Conservation (phyloP, 2,797 vertebrate genomes). For the Intellagama lesueurii region DNA sequence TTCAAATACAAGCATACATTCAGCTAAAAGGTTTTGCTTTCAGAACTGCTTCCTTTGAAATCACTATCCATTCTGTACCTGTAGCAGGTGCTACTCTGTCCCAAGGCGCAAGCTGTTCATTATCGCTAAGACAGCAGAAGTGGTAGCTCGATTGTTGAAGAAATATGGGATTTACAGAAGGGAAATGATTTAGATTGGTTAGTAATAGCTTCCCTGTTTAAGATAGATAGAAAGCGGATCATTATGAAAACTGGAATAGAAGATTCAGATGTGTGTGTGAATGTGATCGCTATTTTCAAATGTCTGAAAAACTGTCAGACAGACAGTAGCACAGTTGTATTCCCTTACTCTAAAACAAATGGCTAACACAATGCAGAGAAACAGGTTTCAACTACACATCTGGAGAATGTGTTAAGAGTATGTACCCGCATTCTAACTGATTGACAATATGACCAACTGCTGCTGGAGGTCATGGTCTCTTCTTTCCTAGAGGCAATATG, state of each 20-base stretch:
- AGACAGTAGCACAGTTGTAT: neutral
- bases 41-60: neutral
- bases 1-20: neutral
- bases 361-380: neutral
- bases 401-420: neutral
- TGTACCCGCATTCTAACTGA: neutral
- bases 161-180: neutral
- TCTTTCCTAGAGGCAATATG: neutral
- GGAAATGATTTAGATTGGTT: neutral
- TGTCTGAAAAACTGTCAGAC: neutral
- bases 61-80: neutral
- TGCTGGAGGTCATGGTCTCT: neutral
- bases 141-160: neutral
- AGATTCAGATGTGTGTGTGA: neutral
- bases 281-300: neutral
- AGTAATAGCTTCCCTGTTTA: neutral
- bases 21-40: constrained; percentile 2
- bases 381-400: neutral
- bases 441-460: neutral
- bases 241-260: neutral
- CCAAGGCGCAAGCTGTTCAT: too few species aligned
- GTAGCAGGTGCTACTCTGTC: too few species aligned
- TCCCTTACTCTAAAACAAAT: neutral
- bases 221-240: neutral
- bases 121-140: neutral